Evolutionary conservation across 2,113 vertebrate species (phyloP).

Genomic region (Deroptyus accipitrinus): DNA sequence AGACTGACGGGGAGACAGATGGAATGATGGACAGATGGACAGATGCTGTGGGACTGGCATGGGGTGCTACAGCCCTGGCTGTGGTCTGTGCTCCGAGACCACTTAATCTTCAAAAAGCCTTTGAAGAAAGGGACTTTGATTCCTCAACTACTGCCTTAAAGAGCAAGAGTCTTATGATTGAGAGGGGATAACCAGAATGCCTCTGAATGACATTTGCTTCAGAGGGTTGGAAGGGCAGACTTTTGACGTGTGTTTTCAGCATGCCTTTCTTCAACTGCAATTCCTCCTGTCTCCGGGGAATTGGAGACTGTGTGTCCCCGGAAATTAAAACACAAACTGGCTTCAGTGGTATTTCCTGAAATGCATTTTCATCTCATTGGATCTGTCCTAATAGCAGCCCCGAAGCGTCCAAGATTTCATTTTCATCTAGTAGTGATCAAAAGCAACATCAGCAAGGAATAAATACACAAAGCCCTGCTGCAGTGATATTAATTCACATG

Average conservation of each 20-base stretch:
- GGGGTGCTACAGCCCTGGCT: background rate
- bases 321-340: constrained; percentile 53
- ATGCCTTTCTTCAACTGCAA: background rate
- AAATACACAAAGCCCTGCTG: constrained; percentile 29
- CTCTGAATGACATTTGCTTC: background rate
- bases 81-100: background rate
- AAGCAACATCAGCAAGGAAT: constrained; percentile 51
- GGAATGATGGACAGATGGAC: background rate
- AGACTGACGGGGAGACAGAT: background rate
- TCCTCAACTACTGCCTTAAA: background rate
- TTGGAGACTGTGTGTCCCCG: background rate
- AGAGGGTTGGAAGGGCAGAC: background rate
- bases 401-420: constrained; percentile 39
- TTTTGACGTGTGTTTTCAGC: background rate
- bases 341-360: constrained; percentile 40
- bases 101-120: background rate
- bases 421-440: constrained; percentile 49
- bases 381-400: constrained; percentile 39
- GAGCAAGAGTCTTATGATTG: background rate
- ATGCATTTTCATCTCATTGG: constrained; percentile 13
- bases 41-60: background rate
- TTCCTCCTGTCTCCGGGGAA: background rate
- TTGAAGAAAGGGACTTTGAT: background rate
- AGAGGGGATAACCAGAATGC: background rate
- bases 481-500: constrained; percentile 20